These are phyloP conservation scores for Saccostrea echinata DNA, from an alignment of 1,140 invertebrate species.

Conservation along the genomic window DNA sequence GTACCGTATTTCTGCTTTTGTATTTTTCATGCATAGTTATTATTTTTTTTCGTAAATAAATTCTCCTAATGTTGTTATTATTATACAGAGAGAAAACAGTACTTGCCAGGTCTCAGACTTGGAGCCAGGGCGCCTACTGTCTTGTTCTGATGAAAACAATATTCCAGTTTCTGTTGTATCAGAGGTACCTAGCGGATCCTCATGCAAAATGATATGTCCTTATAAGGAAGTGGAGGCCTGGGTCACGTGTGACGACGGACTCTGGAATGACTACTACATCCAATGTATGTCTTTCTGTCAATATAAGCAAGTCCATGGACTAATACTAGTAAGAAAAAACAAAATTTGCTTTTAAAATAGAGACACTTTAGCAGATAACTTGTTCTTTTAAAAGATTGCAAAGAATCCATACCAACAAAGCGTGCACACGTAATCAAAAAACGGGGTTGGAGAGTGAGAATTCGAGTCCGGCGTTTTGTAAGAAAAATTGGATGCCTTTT, in stretches of 20 bases:
- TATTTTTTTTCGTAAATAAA: no score
- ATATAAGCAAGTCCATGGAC: not conserved
- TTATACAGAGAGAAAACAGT: not conserved
- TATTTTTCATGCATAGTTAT: no score
- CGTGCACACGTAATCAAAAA: not conserved
- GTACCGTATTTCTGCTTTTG: no score
- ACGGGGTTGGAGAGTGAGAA: not conserved
- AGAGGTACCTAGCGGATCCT: not conserved
- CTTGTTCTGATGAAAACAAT: not conserved
- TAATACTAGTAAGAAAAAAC: not conserved
- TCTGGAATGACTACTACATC: not conserved
- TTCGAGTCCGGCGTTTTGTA: not conserved
- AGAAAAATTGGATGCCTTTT: not conserved
- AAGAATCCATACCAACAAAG: not conserved
- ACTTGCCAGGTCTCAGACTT: not conserved
- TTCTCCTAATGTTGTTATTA: no score
- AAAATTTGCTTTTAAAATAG: not conserved
- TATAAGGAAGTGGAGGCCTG: not conserved
- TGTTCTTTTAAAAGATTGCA: not conserved
- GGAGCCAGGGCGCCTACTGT: not conserved
- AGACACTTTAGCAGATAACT: not conserved
- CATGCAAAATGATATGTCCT: not conserved
- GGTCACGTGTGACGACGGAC: not conserved
- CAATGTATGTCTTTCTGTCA: not conserved
- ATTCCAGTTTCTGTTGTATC: not conserved